Evolutionary conservation across 1,140 invertebrate species (phyloP), one percentile per base, ranked within the genome.

Genomic region (Globodera ellingtonae): DNA sequence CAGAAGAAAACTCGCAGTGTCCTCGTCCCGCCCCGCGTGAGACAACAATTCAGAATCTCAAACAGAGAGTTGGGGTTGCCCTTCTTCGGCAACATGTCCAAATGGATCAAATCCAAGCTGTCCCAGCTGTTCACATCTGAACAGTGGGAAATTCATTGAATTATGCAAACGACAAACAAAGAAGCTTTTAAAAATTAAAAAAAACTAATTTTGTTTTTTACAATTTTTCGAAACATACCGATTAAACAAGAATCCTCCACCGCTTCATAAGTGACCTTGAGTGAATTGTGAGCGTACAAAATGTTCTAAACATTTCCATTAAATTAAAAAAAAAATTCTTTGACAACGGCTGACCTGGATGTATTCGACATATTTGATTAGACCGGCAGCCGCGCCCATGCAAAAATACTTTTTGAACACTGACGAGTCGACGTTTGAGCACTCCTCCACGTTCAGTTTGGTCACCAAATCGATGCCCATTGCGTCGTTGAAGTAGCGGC

Each of bases 361-460:
- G 79, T 89, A 90, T 81, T 91, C 91, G 65, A 95, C 91, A 88
- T 95, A 96, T 85, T 93, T 94, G 3, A 96, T 89, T 4, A 97
- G 90, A 6, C 94, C 95, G 70, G 93, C 92, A 24, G 92, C 92
- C 21, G 95, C 93, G 72, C 94, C 92, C 66, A 96, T 89, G 66
- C 94, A 93, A 88, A 95, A 96, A 90, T 95, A 95, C 94, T 95
- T 95, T 81, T 93, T 91, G 44, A 93, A 91, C 18, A 95, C 90
- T 85, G 93, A 91, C 13, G 94, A 90, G 87, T 93, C 93, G 24
- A 95, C 91, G 8, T 93, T 92, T 62, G 91, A 92, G 85, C 92
- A 94, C 81, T 93, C 92, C 0, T 92, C 90, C 6, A 93, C 91
- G 86, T 93, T 93, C 1, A 95, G 90, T 13, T 92, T 91, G 86